A percentile compares a stretch with the other conserved stretches of the same genome.
Conservation (phyloP, 2,888 invertebrate species). For the Tridacna gigas region DNA sequence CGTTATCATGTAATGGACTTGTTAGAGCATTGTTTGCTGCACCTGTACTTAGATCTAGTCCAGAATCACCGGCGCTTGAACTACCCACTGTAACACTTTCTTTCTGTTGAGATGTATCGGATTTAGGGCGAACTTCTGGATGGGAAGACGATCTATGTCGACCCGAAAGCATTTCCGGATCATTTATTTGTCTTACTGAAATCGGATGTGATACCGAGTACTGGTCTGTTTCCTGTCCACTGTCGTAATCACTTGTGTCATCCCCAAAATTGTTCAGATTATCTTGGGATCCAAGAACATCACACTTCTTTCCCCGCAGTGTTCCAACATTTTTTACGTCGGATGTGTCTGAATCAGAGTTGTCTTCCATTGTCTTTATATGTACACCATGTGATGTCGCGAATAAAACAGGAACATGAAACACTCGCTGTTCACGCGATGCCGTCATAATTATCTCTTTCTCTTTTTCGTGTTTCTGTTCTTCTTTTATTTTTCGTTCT, state of each 20-base stretch:
- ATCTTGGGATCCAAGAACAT: constrained; percentile 76
- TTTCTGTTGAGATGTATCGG: constrained; percentile 19
- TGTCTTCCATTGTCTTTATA: constrained; percentile 28
- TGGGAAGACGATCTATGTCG: constrained; percentile 68
- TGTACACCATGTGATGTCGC: constrained; percentile 81
- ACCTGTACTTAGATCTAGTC: constrained; percentile 71
- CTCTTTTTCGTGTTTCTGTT: constrained; percentile 50
- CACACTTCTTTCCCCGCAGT: constrained; percentile 74
- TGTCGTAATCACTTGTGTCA: constrained; percentile 83
- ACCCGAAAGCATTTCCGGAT: constrained; percentile 42
- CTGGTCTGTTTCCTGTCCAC: constrained; percentile 73
- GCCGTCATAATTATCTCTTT: constrained; percentile 57
- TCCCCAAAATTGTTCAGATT: constrained; percentile 69
- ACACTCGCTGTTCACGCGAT: constrained; percentile 58
- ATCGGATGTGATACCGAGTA: constrained; percentile 79
- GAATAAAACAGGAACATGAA: constrained; percentile 81
- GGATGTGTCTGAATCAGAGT: constrained; percentile 23
- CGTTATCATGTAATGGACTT: background rate
- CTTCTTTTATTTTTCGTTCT: constrained; percentile 48
- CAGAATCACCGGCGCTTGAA: constrained; percentile 73
- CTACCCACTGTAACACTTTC: constrained; percentile 46
- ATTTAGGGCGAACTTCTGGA: constrained; percentile 65
- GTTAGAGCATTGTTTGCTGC: background rate
- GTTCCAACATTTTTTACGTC: constrained; percentile 59
- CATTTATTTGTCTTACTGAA: constrained; percentile 62